Percentiles rank a stretch among this genome's conserved stretches.
These are phyloP conservation scores for Nannobrachium achirus DNA, from an alignment of 2,113 vertebrate species.

Conservation along the genomic window DNA sequence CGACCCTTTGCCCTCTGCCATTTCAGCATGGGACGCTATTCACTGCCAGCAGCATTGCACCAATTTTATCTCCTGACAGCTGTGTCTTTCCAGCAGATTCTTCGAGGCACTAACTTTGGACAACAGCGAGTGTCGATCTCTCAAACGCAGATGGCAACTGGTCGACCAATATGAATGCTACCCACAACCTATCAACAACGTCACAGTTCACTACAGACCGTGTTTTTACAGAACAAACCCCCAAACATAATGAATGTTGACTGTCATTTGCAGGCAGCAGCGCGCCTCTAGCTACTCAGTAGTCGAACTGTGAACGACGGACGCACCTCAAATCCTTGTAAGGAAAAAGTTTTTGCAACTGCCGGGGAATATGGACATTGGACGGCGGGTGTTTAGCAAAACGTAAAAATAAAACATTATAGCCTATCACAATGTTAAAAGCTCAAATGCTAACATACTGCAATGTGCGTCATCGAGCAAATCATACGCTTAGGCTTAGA, in stretches of 20 bases:
- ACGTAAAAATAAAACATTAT: conserved; percentile 68
- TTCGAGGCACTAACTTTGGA: conserved; percentile 81
- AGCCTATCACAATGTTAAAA: conserved; percentile 60
- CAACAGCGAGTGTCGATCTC: conserved; percentile 70
- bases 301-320: conserved; percentile 35
- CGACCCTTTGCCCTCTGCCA: conserved; percentile 78
- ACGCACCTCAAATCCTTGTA: conserved; percentile 73
- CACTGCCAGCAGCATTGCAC: conserved; percentile 67
- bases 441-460: conserved; percentile 73
- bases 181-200: conserved; percentile 23
- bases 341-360: conserved; percentile 75
- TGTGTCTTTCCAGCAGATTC: conserved; percentile 82
- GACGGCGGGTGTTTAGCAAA: conserved; percentile 49
- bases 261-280: conserved; percentile 9
- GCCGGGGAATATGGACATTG: conserved; percentile 55
- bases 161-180: background rate
- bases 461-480: conserved; percentile 86
- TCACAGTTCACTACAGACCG: background rate
- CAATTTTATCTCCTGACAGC: conserved; percentile 83
- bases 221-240: conserved; percentile 1
- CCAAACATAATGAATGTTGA: conserved; percentile 2
- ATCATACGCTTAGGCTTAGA: conserved; percentile 77
- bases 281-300: conserved; percentile 6
- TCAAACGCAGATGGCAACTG: conserved; percentile 68
- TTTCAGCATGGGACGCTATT: conserved; percentile 60